Evolutionary conservation across 92 coral and sea anemone species (phyloP).

Genomic region (Meandrina meandrites): DNA sequence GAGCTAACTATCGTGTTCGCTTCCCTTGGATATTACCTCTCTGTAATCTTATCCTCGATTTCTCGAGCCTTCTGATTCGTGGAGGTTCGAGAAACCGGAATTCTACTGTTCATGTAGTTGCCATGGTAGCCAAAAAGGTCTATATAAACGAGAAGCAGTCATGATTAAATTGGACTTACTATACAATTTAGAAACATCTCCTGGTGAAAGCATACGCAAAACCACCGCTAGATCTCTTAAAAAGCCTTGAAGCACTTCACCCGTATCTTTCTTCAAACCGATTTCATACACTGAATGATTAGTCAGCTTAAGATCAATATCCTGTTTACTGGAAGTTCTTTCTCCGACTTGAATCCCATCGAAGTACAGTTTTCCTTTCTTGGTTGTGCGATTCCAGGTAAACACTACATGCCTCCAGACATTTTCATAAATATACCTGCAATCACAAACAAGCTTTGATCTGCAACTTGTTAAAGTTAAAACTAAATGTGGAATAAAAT

Average conservation of each 20-base stretch:
- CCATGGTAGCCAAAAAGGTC: too few species aligned
- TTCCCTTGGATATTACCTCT: too few species aligned
- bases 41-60: too few species aligned
- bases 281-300: slow-evolving; percentile 60
- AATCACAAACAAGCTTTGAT: too few species aligned
- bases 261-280: slow-evolving; percentile 50
- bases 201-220: slow-evolving; percentile 23
- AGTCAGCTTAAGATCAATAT: slow-evolving; percentile 47
- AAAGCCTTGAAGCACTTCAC: slow-evolving; percentile 35
- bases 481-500: too few species aligned
- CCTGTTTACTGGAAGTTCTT: neutral
- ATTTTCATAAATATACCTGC: slow-evolving; percentile 6
- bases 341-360: slow-evolving; percentile 2
- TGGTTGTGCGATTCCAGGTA: slow-evolving; percentile 46
- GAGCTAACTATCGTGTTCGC: too few species aligned
- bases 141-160: too few species aligned
- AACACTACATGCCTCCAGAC: slow-evolving; percentile 51
- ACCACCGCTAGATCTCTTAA: slow-evolving; percentile 57
- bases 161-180: slow-evolving; percentile 50
- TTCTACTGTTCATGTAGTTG: too few species aligned
- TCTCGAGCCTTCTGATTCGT: too few species aligned
- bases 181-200: slow-evolving; percentile 32
- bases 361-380: slow-evolving; percentile 21
- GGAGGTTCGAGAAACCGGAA: too few species aligned
- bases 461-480: too few species aligned